Evolutionary conservation across 2,113 vertebrate genomes (phyloP).

Genomic region (Daboia siamensis): DNA sequence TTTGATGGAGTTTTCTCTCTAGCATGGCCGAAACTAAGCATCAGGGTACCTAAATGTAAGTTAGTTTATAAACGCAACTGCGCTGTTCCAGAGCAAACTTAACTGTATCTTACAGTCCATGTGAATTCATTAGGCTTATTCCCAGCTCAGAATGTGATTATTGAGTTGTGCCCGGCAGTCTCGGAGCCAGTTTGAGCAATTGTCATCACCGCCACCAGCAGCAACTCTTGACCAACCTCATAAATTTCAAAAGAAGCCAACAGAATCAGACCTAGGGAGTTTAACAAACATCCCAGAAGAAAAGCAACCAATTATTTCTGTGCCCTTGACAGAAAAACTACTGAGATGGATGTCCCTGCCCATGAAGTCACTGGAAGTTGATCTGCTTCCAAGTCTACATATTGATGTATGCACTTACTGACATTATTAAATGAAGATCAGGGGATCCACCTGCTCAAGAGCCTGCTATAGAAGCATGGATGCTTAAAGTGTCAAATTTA

Average conservation of each 20-base stretch:
- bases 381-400: neutral
- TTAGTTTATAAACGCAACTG: neutral
- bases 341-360: neutral
- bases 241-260: neutral
- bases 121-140: neutral
- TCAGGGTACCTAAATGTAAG: neutral
- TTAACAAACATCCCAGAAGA: neutral
- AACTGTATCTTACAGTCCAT: neutral
- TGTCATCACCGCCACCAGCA: neutral
- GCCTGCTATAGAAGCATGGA: too few species aligned
- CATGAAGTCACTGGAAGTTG: neutral
- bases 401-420: neutral
- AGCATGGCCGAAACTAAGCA: neutral
- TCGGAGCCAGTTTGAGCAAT: neutral
- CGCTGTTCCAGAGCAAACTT: neutral
- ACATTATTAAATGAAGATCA: neutral
- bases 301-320: neutral
- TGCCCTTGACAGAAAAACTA: neutral
- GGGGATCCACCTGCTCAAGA: neutral
- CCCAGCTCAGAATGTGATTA: neutral
- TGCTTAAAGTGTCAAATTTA: too few species aligned
- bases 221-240: neutral
- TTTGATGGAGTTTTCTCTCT: neutral
- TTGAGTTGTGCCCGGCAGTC: neutral
- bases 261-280: neutral